Evolutionary conservation across 2,113 vertebrate species (phyloP).

Genomic region (Ceratotherium simum): DNA sequence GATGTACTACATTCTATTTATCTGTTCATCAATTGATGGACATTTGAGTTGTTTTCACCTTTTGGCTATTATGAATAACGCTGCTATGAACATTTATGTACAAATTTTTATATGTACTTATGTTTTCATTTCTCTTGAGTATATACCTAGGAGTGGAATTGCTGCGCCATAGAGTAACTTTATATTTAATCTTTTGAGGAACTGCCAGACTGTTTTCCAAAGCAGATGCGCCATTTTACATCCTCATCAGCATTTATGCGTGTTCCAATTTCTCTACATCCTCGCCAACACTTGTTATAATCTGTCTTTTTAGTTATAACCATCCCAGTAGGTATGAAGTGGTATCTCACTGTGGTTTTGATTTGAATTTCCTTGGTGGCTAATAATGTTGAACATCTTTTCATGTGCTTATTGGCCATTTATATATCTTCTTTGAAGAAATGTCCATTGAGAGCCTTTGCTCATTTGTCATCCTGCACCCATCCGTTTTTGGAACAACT

Average conservation of each 20-base stretch:
- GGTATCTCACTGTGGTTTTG: neutral
- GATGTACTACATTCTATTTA: neutral
- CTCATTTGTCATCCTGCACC: rapidly evolving
- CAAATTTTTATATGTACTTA: neutral
- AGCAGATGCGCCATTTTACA: rapidly evolving
- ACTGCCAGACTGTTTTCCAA: neutral
- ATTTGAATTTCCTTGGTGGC: neutral
- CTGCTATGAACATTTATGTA: neutral
- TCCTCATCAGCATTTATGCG: neutral
- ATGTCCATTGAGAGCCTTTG: neutral
- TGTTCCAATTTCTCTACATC: neutral
- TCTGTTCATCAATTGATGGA: neutral
- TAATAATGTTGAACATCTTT: neutral
- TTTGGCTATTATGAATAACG: neutral
- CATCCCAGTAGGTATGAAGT: neutral
- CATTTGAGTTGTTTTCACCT: neutral
- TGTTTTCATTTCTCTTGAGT: neutral
- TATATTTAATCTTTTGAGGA: neutral
- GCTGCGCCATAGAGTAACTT: too few relatives aligned
- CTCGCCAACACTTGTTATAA: neutral
- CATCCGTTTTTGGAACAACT: neutral
- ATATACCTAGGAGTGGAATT: too few relatives aligned
- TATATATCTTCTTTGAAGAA: neutral
- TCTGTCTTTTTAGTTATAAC: neutral
- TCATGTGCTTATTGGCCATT: neutral